phyloP scores from a whole-genome alignment of 2,888 invertebrate species.

The Oxystoma pomonae region DNA sequence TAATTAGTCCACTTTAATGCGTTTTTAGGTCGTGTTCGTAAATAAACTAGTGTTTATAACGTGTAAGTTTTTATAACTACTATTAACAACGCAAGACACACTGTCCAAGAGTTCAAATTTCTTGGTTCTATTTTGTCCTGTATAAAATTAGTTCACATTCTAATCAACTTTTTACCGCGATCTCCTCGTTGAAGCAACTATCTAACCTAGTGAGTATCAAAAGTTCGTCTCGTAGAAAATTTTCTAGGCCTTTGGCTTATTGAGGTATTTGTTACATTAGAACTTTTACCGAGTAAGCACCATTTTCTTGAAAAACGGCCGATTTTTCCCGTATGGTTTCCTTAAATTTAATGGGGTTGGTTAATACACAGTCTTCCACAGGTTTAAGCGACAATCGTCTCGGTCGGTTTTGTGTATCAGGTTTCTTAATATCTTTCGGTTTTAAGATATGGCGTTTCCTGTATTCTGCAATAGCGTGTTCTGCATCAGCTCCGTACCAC shows the following conservation, averaged over 20 bases:
- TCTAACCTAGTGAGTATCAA: too few relatives aligned
- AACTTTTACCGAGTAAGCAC: slow-evolving; percentile 18
- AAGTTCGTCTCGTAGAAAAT: not conserved
- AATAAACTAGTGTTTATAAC: too few relatives aligned
- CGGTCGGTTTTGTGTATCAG: slow-evolving; percentile 11
- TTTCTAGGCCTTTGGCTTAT: not conserved
- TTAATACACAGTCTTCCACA: slow-evolving; percentile 30
- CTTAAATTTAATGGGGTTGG: slow-evolving; percentile 11
- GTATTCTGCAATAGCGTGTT: slow-evolving; percentile 55
- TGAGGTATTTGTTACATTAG: not conserved
- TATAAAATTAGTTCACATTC: too few relatives aligned
- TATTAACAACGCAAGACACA: too few relatives aligned
- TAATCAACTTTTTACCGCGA: too few relatives aligned
- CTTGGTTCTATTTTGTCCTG: too few relatives aligned
- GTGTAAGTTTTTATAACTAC: too few relatives aligned
- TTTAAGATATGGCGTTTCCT: slow-evolving; percentile 25
- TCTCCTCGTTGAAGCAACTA: too few relatives aligned
- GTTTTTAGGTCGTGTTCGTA: too few relatives aligned
- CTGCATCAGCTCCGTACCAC: slow-evolving; percentile 65
- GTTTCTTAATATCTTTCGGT: not conserved
- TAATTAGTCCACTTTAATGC: too few relatives aligned
- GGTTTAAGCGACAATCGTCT: slow-evolving; percentile 36
- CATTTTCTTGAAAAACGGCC: slow-evolving; percentile 15
- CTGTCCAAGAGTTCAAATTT: too few relatives aligned
- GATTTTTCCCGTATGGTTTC: slow-evolving; percentile 17